These are phyloP conservation scores for Lanius ludovicianus DNA, from an alignment of 2,113 vertebrate species.

Conservation along the genomic window DNA sequence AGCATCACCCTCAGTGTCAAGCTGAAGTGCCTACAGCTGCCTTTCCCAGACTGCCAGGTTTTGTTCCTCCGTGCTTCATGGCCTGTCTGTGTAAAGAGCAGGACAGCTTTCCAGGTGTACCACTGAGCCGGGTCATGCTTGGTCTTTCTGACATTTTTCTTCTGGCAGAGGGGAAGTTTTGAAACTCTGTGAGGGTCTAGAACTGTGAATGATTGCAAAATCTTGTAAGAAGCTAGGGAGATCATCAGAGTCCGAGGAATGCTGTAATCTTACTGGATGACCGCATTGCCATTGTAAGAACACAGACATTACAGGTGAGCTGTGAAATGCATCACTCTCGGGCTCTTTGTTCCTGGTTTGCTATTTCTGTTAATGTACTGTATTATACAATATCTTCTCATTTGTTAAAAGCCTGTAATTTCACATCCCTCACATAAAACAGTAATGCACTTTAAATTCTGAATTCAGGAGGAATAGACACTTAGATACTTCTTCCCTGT, in stretches of 20 bases:
- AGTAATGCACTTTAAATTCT: neutral
- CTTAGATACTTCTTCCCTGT: neutral
- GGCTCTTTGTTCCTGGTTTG: neutral
- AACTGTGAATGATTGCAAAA: neutral
- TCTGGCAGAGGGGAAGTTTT: neutral
- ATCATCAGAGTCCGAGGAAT: neutral
- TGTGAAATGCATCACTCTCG: neutral
- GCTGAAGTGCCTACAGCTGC: neutral
- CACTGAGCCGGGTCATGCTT: neutral
- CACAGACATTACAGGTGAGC: neutral
- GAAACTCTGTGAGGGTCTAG: neutral
- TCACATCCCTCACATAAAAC: neutral
- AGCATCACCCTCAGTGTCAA: neutral
- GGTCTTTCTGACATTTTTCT: neutral
- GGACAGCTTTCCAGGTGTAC: neutral
- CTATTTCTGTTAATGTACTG: neutral
- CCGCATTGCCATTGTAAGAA: neutral
- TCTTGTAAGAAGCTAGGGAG: neutral
- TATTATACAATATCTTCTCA: neutral
- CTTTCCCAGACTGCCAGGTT: neutral
- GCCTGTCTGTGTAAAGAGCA: neutral
- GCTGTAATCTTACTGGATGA: neutral
- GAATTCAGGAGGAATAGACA: neutral
- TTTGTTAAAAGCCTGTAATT: neutral
- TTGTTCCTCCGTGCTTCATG: accelerated